phyloP scores from a whole-genome alignment of 2,113 vertebrate species.

The Ciconia boyciana region DNA sequence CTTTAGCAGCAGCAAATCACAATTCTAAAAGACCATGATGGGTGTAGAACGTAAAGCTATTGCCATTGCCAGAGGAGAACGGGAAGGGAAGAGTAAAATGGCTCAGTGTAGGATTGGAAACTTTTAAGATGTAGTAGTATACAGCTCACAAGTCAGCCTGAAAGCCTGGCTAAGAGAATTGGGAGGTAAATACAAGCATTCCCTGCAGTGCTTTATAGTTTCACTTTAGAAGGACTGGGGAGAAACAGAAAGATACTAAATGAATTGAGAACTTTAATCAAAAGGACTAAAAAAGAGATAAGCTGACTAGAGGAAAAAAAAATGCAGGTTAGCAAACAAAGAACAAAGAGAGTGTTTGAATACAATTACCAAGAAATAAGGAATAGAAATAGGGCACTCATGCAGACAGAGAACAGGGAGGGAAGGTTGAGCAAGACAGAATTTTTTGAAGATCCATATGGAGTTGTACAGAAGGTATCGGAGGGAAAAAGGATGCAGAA shows the following conservation, averaged over 20 bases:
- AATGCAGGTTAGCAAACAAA: constrained; percentile 68
- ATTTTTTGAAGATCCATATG: constrained; percentile 53
- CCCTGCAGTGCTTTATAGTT: constrained; percentile 64
- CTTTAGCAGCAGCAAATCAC: neutral
- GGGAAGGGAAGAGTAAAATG: neutral
- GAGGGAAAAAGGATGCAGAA: constrained; percentile 19
- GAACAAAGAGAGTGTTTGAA: constrained; percentile 70
- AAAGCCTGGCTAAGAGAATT: constrained; percentile 29
- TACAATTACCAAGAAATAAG: constrained; percentile 68
- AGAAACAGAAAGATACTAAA: constrained; percentile 62
- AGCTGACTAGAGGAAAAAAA: constrained; percentile 57
- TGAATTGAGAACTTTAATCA: constrained; percentile 70
- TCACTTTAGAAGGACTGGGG: constrained; percentile 57
- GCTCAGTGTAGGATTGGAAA: neutral
- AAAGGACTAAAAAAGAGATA: constrained; percentile 71
- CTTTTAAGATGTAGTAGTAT: neutral
- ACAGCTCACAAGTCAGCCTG: constrained; percentile 37
- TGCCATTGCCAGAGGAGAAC: neutral
- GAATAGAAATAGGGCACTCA: constrained; percentile 63
- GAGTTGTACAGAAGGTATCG: constrained; percentile 36
- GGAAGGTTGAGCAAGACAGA: constrained; percentile 37
- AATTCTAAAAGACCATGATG: neutral
- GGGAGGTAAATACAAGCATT: constrained; percentile 67
- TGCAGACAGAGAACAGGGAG: constrained; percentile 33
- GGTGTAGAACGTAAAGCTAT: neutral